A percentile compares a stretch with the other conserved stretches of the same genome.
These are phyloP conservation scores for Andrena marginata DNA, from an alignment of 2,888 invertebrate genomes.

Conservation along the genomic window DNA sequence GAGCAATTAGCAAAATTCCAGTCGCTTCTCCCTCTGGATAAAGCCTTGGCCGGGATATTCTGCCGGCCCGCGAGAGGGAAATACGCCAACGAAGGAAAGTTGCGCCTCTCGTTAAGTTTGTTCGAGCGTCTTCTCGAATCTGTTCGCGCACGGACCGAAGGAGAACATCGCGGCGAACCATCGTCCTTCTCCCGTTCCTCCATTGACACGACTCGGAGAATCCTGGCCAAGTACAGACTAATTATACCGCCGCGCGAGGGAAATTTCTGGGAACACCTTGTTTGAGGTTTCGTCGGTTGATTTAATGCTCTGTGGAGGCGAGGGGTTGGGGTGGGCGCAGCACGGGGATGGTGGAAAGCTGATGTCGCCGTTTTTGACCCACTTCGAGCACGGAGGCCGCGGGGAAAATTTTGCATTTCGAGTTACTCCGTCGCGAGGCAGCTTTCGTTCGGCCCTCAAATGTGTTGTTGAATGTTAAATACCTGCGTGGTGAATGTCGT, in stretches of 20 bases:
- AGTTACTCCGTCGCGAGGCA: background rate
- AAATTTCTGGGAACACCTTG: slow-evolving; percentile 14
- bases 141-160: slow-evolving; percentile 23
- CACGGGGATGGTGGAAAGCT: background rate
- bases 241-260: slow-evolving; percentile 37
- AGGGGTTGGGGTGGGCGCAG: no score
- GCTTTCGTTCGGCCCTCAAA: background rate
- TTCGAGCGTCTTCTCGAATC: slow-evolving; percentile 34
- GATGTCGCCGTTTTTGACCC: background rate
- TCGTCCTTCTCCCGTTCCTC: slow-evolving; percentile 19
- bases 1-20: slow-evolving; percentile 50
- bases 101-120: slow-evolving; percentile 56
- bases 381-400: background rate
- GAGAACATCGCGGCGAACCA: slow-evolving; percentile 32
- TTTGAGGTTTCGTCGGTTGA: background rate
- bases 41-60: slow-evolving; percentile 24
- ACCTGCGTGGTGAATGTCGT: no score
- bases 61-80: slow-evolving; percentile 3
- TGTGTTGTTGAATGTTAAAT: no score
- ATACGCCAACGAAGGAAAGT: slow-evolving; percentile 49
- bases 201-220: slow-evolving; percentile 30
- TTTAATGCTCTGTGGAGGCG: background rate
- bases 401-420: slow-evolving; percentile 1
- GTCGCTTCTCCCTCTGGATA: slow-evolving; percentile 18
- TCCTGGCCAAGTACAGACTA: slow-evolving; percentile 22